These are phyloP conservation scores for Heterotis niloticus DNA, from an alignment of 2,113 vertebrate species.

Conservation along the genomic window DNA sequence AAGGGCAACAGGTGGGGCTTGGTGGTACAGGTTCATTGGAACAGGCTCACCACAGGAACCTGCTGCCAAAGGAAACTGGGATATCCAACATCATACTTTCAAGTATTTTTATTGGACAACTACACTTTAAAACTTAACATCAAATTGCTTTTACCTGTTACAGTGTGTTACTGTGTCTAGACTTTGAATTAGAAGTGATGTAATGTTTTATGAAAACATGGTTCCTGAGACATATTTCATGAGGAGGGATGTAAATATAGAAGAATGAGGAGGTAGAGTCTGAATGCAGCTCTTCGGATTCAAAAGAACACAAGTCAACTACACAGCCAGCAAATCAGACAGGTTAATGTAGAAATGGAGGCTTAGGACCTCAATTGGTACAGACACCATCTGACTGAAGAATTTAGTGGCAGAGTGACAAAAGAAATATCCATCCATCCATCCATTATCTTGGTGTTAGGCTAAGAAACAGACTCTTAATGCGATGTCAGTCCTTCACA, in stretches of 20 bases:
- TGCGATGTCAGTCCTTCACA: not conserved
- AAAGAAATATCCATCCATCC: no score
- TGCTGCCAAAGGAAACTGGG: not conserved
- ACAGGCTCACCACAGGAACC: not conserved
- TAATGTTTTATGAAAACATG: conserved; percentile 50
- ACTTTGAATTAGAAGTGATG: conserved; percentile 41
- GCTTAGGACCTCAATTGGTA: no score
- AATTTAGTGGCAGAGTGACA: no score
- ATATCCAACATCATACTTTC: not conserved
- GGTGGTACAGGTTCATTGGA: no score
- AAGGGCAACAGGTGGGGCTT: not conserved
- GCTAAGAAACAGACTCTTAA: not conserved
- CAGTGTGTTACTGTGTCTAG: not conserved
- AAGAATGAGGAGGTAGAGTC: not conserved
- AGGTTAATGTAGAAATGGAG: no score
- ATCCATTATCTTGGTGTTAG: no score
- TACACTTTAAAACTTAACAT: not conserved
- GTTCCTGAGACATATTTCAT: conserved; percentile 54
- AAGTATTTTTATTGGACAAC: not conserved
- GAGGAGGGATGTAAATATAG: conserved; percentile 27
- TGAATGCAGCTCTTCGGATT: not conserved
- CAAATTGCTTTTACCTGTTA: not conserved
- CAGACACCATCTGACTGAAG: no score
- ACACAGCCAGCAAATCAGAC: no score
- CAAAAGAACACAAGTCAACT: not conserved